Base-by-base conservation (phyloP, 2,797 vertebrate species). In the Rhinichthys osculus region DNA sequence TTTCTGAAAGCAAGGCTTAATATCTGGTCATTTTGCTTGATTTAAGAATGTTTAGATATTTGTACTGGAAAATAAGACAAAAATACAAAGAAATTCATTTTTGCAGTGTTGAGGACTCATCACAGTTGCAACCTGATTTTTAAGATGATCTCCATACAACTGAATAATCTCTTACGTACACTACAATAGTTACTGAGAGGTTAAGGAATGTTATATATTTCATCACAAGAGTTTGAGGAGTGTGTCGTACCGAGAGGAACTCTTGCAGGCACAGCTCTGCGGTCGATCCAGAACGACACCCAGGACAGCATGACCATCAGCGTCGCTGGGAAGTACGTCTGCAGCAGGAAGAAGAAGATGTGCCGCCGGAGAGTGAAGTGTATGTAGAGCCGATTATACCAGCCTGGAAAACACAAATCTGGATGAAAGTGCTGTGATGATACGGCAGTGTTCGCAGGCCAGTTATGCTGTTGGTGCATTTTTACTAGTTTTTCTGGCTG, bases 221-320 rank as follows among this genome's bases (percentile, higher is more conserved):
- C 2, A 11, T 52, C 16, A 7, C 1, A 2, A 0, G 47, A 35
- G 23, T 66, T 66, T 8, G 10, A 62, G 7, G 17, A 2, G 35
- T 30, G 8, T 10, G 2, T 42, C 2, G 1, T 93, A 99, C 98
- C 98, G 71, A 99, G 91, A 21, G 97, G 97, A 6, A 99, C 97
- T 93, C 98, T 96, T 83, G 98, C 98, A 0, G 98, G 98, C 54
- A 99, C 98, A 1, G 98, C 98, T 92, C 96, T 95, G 81, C 93
- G 96, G 81, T 99, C 98, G 0, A 99, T 99, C 98, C 98, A 99
- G 94, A 99, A 99, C 44, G 98, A 99, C 80, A 99, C 98, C 98
- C 98, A 99, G 90, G 98, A 99, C 88, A 99, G 85, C 97, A 99
- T 98, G 92, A 99, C 97, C 98, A 99, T 98, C 72, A 99, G 93